Evolutionary conservation across 1,140 invertebrate species (phyloP).

Genomic region (Zaprionus vittiger): DNA sequence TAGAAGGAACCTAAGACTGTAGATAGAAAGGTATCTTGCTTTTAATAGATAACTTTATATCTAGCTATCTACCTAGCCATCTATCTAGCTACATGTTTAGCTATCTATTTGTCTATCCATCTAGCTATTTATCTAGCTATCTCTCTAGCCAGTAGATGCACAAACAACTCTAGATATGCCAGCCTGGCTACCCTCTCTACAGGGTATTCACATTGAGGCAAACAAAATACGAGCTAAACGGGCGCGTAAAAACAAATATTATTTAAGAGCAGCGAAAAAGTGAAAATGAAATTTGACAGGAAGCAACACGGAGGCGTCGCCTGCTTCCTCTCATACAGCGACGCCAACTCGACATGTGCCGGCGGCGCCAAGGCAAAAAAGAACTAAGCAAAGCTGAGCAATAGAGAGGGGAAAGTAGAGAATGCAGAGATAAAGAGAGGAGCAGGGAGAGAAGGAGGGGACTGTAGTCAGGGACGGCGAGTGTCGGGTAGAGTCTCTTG

Average conservation of each 20-base stretch:
- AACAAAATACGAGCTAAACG: constrained; percentile 4
- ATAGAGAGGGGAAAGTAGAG: background rate
- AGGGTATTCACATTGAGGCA: constrained; percentile 5
- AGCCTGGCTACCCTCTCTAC: background rate
- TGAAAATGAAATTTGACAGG: constrained; percentile 61
- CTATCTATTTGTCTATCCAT: too few species aligned
- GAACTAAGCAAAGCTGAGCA: background rate
- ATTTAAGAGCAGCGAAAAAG: constrained; percentile 43
- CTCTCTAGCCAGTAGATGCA: background rate
- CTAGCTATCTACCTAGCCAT: too few species aligned
- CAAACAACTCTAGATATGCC: background rate
- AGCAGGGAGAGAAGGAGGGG: background rate
- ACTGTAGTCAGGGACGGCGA: background rate
- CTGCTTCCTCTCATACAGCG: constrained; percentile 13
- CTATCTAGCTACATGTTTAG: too few species aligned
- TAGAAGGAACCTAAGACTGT: too few species aligned
- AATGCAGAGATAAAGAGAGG: background rate
- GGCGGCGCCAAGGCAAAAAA: background rate
- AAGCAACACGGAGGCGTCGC: constrained; percentile 24
- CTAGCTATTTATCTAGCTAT: too few species aligned
- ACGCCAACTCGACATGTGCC: constrained; percentile 28
- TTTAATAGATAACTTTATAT: too few species aligned
- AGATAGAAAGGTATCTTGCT: too few species aligned
- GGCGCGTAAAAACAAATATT: constrained; percentile 40
- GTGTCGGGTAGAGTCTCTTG: constrained; percentile 18